Evolutionary conservation across 2,797 vertebrate species (phyloP), one percentile per base, ranked within the genome.

Genomic region (Acestrorhynchus altus): DNA sequence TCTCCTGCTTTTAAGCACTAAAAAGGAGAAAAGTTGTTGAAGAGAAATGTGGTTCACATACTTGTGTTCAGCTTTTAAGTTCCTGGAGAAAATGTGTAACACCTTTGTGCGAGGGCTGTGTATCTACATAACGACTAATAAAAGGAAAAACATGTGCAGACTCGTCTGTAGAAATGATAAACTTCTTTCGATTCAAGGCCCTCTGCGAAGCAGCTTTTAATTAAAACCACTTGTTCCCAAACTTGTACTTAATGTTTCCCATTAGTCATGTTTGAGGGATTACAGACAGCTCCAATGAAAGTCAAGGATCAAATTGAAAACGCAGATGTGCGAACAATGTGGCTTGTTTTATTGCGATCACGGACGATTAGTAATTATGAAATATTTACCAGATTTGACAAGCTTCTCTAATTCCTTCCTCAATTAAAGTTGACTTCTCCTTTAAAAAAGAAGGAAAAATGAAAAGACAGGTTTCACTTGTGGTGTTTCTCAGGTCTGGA

Each of bases 231-330:
- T 90, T 91, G 91, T 89, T 90, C 80, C 84, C 57, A 81, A 91
- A 93, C 84, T 85, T 92, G 85, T 83, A 81, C 87, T 89, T 91
- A 90, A 94, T 96, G 93, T 95, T 95, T 95, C 92, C 94, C 94
- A 94, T 97, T 96, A 95, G 94, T 95, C 95, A 94, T 94, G 93
- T 95, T 94, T 96, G 93, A 96, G 92, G 93, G 93, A 95, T 93
- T 94, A 93, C 92, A 93, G 93, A 94, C 92, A 91, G 93, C 92
- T 94, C 92, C 92, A 94, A 89, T 92, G 91, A 93, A 93, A 94
- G 90, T 92, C 90, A 87, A 91, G 93, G 92, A 92, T 93, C 91
- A 91, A 94, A 96, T 92, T 83, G 91, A 89, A 94, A 96, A 94
- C 94, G 88, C 95, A 96, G 95, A 96, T 96, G 95, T 94, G 76